Evolutionary conservation across 2,797 vertebrate species (phyloP).

Genomic region (Eutrigla gurnardus): DNA sequence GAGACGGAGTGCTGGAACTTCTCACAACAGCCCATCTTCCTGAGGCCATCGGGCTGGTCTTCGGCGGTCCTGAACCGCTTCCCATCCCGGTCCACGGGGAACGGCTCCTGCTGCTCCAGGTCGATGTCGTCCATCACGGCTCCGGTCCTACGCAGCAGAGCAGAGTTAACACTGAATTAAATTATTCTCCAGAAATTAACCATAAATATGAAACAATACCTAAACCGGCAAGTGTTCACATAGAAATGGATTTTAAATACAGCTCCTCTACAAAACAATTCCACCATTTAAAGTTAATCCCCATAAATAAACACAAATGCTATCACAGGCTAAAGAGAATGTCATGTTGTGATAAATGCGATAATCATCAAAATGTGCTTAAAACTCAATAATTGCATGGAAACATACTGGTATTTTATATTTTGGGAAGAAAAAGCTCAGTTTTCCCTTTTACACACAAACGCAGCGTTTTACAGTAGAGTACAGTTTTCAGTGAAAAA

Average conservation of each 20-base stretch:
- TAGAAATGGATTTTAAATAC: no score
- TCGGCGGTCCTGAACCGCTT: rapidly evolving
- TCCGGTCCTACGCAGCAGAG: constrained; percentile 7
- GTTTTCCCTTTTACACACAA: no score
- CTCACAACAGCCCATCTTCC: constrained; percentile 66
- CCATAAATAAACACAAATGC: background rate
- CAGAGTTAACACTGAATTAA: background rate
- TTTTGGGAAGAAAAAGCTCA: no score
- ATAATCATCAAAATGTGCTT: no score
- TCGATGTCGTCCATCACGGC: constrained; percentile 71
- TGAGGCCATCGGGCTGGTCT: constrained; percentile 15
- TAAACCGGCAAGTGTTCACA: background rate
- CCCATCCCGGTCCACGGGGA: constrained; percentile 60
- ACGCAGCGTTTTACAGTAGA: no score
- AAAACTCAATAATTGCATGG: no score
- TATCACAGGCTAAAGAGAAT: background rate
- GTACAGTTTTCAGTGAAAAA: no score
- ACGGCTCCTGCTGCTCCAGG: constrained; percentile 70
- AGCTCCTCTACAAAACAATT: no score
- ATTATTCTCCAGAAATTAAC: background rate
- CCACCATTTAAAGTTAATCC: background rate
- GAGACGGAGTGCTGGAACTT: constrained; percentile 85
- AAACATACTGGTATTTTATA: no score
- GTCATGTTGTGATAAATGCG: no score
- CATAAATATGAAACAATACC: background rate